Evolutionary conservation across 2,888 invertebrate genomes (phyloP).

Genomic region (Harmothoe impar): DNA sequence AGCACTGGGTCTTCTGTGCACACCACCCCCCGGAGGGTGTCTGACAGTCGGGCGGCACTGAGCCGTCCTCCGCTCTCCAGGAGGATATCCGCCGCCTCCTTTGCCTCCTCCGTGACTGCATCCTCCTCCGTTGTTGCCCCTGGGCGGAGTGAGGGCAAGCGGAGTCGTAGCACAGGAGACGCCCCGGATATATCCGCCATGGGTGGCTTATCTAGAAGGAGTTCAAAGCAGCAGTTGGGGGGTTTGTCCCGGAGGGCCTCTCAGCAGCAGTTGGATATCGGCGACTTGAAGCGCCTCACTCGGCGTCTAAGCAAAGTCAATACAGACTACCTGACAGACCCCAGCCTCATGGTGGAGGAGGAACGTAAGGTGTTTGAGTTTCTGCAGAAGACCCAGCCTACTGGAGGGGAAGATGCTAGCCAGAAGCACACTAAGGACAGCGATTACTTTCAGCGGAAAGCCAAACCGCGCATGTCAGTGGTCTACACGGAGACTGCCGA

Average conservation of each 20-base stretch:
- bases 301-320: background rate
- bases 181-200: background rate
- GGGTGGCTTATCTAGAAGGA: background rate
- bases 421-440: too few relatives aligned
- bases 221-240: background rate
- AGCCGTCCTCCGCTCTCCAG: background rate
- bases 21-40: background rate
- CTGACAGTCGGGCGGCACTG: background rate
- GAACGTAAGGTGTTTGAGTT: background rate
- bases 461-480: background rate
- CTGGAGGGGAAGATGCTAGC: background rate
- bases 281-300: background rate
- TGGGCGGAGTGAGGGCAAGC: background rate
- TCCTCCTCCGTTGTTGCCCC: background rate
- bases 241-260: background rate
- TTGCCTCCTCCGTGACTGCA: background rate
- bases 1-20: background rate
- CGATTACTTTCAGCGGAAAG: background rate
- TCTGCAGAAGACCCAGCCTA: background rate
- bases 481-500: constrained; percentile 1
- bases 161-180: background rate
- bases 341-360: background rate
- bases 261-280: background rate
- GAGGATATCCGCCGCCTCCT: background rate
- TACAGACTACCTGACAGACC: background rate